Percentiles rank a stretch among this genome's conserved stretches.
Conservation (phyloP, 2,113 vertebrate genomes). For the Polypterus senegalus region DNA sequence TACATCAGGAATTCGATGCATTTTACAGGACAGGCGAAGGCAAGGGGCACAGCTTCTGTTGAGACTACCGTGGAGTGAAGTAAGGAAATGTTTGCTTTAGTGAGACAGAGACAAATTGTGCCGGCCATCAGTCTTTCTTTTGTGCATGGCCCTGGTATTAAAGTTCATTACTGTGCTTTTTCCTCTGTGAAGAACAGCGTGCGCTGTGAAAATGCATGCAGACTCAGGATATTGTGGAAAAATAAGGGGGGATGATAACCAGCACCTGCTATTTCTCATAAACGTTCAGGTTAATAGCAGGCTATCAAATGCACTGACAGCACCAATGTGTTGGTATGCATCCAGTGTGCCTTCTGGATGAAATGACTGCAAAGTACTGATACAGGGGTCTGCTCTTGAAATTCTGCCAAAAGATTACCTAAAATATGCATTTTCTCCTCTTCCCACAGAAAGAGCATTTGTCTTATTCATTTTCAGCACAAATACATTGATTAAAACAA, state of each 20-base stretch:
- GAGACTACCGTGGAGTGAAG: too few species aligned
- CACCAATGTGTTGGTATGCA: constrained; percentile 22
- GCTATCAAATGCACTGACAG: constrained; percentile 38
- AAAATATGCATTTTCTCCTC: too few species aligned
- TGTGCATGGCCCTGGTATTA: not conserved
- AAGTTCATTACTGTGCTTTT: constrained; percentile 18
- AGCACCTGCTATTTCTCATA: constrained; percentile 42
- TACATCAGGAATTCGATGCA: too few species aligned
- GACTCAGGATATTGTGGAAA: not conserved
- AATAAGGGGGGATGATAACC: not conserved
- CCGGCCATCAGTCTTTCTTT: not conserved
- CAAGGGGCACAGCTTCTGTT: too few species aligned
- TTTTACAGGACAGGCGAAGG: too few species aligned
- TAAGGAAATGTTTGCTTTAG: not conserved
- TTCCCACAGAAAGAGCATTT: too few species aligned
- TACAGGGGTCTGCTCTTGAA: too few species aligned
- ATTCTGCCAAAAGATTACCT: too few species aligned
- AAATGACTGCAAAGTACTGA: too few species aligned
- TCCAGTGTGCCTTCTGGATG: too few species aligned
- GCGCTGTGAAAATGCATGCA: not conserved
- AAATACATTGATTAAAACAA: too few species aligned
- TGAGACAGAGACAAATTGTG: not conserved
- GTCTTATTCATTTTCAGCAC: too few species aligned
- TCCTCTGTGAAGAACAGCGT: not conserved
- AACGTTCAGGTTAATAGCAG: constrained; percentile 46